Evolutionary conservation across 2,888 invertebrate species (phyloP).

Genomic region (Amaurobius ferox): DNA sequence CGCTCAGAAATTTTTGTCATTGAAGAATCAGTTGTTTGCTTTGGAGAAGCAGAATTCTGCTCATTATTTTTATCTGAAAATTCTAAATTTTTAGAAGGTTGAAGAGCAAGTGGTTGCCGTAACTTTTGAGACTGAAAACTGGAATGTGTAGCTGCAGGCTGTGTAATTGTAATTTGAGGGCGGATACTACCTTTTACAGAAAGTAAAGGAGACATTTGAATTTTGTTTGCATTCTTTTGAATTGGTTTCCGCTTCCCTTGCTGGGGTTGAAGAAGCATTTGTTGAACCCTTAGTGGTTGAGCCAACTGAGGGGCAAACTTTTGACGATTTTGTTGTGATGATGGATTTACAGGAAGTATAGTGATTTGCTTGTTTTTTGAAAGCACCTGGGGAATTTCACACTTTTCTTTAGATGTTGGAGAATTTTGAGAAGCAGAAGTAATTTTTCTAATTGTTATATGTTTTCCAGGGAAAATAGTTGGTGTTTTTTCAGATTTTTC

Average conservation of each 20-base stretch:
- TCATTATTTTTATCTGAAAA: constrained; percentile 27
- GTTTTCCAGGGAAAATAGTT: constrained; percentile 53
- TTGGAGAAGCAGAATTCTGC: constrained; percentile 17
- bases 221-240: constrained; percentile 47
- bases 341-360: constrained; percentile 61
- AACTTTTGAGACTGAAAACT: constrained; percentile 21
- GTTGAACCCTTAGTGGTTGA: constrained; percentile 66
- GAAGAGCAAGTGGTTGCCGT: background rate
- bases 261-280: constrained; percentile 65
- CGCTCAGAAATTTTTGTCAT: constrained; percentile 18
- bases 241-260: constrained; percentile 55
- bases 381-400: constrained; percentile 66
- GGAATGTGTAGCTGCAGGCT: constrained; percentile 31
- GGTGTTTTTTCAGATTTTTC: constrained; percentile 34
- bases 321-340: constrained; percentile 59
- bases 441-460: constrained; percentile 57
- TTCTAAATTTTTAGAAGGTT: constrained; percentile 27
- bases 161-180: constrained; percentile 51
- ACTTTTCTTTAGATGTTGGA: constrained; percentile 50
- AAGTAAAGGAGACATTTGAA: constrained; percentile 49
- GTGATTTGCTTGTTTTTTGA: constrained; percentile 66
- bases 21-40: constrained; percentile 28
- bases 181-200: constrained; percentile 44
- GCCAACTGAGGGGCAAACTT: constrained; percentile 66
- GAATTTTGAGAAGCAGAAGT: constrained; percentile 29